Evolutionary conservation across 1,140 invertebrate genomes (phyloP).

Genomic region (Drosophila littoralis): DNA sequence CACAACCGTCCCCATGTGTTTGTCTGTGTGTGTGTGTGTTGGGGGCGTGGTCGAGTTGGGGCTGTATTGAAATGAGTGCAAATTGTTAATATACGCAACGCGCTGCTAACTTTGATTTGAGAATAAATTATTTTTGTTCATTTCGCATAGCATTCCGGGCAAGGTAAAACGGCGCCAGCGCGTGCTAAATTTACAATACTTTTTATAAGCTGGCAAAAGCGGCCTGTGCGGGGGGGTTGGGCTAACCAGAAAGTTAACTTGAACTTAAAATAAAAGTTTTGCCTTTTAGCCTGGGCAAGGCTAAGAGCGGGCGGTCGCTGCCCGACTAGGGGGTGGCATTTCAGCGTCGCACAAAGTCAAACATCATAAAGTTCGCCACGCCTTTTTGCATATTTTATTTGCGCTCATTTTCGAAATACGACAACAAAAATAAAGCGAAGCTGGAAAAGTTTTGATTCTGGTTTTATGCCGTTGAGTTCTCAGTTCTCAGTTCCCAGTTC

Average conservation of each 20-base stretch:
- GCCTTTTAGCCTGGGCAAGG: constrained; percentile 46
- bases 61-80: constrained; percentile 60
- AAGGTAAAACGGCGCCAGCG: constrained; percentile 37
- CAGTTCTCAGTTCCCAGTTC: not conserved
- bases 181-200: constrained; percentile 45
- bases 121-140: constrained; percentile 78
- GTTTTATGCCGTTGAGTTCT: constrained; percentile 51
- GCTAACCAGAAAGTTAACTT: constrained; percentile 80
- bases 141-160: constrained; percentile 46
- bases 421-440: constrained; percentile 17
- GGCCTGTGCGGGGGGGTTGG: not conserved
- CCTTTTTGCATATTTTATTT: constrained; percentile 83
- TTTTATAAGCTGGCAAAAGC: not conserved
- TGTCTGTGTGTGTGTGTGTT: constrained; percentile 17
- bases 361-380: constrained; percentile 81
- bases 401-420: constrained; percentile 66
- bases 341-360: constrained; percentile 76
- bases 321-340: constrained; percentile 20
- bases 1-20: not conserved
- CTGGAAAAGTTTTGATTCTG: constrained; percentile 47
- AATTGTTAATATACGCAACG: constrained; percentile 79
- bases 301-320: not conserved
- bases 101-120: constrained; percentile 79
- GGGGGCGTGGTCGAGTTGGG: not conserved
- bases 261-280: constrained; percentile 82